Base-by-base conservation (phyloP, 2,113 vertebrate genomes). In the Meriones unguiculatus region DNA sequence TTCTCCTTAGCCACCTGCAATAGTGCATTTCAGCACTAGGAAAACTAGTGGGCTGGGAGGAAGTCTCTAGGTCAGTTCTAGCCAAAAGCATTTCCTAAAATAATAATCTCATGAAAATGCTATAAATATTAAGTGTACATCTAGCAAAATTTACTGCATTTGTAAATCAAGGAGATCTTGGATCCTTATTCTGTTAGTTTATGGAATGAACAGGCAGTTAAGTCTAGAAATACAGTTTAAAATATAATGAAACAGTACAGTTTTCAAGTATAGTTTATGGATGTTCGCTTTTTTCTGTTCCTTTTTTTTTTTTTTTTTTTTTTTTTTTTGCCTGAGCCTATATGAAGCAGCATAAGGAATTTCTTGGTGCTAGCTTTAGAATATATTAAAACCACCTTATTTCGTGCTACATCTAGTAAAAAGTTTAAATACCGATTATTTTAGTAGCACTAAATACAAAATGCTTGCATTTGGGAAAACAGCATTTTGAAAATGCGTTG, bases 361-460 rank as follows among this genome's bases (percentile, higher is more conserved):
- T 10, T 18, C 8, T 96, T 32, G 57, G 7, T 14, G 41, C 76
- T 70, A 85, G 9, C 46, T 92, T 90, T 69, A 92, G 81, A 89
- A 91, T 90, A n/a, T 14, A 84, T 52, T 85, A 50, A 88, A 91
- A 93, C 41, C 75, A 7, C 28, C 70, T 87, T 95, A 65, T 32
- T 62, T 81, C 10, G 52, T 92, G 65, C 67, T 87, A 41, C 18
- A 50, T 80, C 73, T 15, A 64, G 11, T 57, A 82, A 14, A 81
- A 85, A 69, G 2, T 69, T 65, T 81, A 72, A 93, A 95, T n/a
- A 75, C 50, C 72, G 77, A 75, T 88, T 89, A 91, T 35, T 91
- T 50, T 57, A 80, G 13, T 12, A 50, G 2, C 77, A 84, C 64
- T 98, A 67, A 67, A 62, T 81, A 1, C 54, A 89, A 94, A 84